Evolutionary conservation across 1,140 invertebrate genomes (phyloP), one percentile per base, ranked within the genome.

Genomic region (Drosophila orosa): DNA sequence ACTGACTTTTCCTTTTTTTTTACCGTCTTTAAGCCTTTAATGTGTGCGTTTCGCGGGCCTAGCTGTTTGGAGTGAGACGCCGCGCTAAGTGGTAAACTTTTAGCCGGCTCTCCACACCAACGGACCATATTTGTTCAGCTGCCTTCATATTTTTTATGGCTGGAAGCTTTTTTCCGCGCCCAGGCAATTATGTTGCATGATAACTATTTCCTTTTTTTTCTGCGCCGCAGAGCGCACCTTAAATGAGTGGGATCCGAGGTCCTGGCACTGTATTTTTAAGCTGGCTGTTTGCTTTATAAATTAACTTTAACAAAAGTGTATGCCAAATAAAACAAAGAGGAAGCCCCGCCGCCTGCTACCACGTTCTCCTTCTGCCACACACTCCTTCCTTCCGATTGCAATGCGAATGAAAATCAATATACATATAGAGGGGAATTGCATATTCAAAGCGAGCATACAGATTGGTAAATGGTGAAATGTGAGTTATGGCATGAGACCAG

Each of bases 281-380:
- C 67, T 42, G 44, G 25, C 33, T 87, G 84, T 87, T 87, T 79
- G 81, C 79, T 77, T 87, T 89, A 61, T 74, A 87, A 87, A 87
- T 87, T 87, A 87, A 87, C 84, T 87, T 87, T 82, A 82, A 87
- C 80, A 73, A 73, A 79, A 76, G 78, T 81, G 55, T 57, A 56
- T 56, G 74, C 48, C 48, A 66, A 52, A 74, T 65, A 80, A 60
- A 85, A 80, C 60, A 77, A 59, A 1, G n/a, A n/a, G n/a, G 48
- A 47, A 15, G 29, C 35, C 33, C 7, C 12, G 13, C 39, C 31
- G 15, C 25, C 27, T n/a, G 8, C 15, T 12, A 0, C 27, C 31
- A n/a, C 37, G 17, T 29, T 29, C 24, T 37, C 7, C 29, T 8
- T 5, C 29, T 27, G 24, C 6, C 42, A 10, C 44, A 47, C 10